phyloP scores from a whole-genome alignment of 53 echinoderm and acorn worm species.

The Holothuria leucospilota region DNA sequence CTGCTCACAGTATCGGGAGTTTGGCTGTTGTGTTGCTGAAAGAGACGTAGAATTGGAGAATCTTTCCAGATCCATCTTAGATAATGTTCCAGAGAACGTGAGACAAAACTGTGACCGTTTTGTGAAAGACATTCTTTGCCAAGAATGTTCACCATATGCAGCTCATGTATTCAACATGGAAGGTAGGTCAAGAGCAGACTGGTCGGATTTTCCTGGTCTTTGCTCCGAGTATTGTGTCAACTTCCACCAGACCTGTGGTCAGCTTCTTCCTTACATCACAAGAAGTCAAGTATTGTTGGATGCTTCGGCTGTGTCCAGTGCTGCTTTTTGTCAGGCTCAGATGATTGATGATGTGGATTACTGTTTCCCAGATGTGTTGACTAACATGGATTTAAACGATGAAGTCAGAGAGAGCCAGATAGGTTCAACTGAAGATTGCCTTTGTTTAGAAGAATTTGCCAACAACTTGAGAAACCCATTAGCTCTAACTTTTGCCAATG shows the following conservation, averaged over 20 bases:
- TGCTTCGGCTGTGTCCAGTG: conserved; percentile 44
- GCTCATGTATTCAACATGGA: conserved; percentile 91
- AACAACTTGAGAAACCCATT: conserved; percentile 86
- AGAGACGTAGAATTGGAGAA: conserved; percentile 62
- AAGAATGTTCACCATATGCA: conserved; percentile 95
- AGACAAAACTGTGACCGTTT: conserved; percentile 63
- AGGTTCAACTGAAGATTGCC: conserved; percentile 77
- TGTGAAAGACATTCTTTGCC: conserved; percentile 84
- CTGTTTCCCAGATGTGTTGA: conserved; percentile 88
- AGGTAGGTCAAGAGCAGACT: conserved; percentile 24
- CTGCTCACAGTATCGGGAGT: conserved; percentile 73
- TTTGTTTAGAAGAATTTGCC: conserved; percentile 94
- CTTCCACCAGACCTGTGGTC: conserved; percentile 74
- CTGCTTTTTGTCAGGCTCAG: conserved; percentile 72
- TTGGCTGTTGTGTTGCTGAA: conserved; percentile 76
- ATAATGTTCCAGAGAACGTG: not conserved
- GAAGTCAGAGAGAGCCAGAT: conserved; percentile 66
- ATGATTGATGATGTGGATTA: conserved; percentile 77
- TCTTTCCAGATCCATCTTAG: conserved; percentile 26
- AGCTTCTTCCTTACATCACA: conserved; percentile 71
- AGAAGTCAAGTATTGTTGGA: conserved; percentile 55
- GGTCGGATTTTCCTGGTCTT: conserved; percentile 82
- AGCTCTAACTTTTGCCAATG: conserved; percentile 85
- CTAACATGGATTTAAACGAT: conserved; percentile 59
- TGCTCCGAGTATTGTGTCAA: conserved; percentile 77